These are phyloP conservation scores for Rhimphoctona megacephalus DNA, from an alignment of 2,888 invertebrate species.

Conservation along the genomic window DNA sequence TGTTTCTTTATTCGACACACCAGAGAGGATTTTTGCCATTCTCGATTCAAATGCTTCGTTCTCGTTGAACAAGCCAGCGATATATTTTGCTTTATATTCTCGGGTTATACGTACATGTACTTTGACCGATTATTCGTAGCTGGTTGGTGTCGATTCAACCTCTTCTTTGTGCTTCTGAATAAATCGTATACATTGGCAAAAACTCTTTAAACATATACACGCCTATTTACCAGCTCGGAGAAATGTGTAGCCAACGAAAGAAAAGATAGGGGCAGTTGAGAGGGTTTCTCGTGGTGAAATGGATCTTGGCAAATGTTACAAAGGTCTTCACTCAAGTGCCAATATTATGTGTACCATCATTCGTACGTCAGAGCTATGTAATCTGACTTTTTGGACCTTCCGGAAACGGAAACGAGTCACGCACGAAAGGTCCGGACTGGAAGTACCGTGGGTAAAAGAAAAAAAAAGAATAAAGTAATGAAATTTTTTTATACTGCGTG, in stretches of 20 bases:
- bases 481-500: neutral
- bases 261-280: neutral
- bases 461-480: neutral
- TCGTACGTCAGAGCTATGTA: neutral
- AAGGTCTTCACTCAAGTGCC: conserved; percentile 30
- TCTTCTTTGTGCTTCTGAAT: conserved; percentile 15
- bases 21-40: conserved; percentile 48
- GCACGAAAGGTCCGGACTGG: conserved; percentile 6
- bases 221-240: neutral
- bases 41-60: conserved; percentile 46
- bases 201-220: conserved; percentile 5
- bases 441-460: neutral
- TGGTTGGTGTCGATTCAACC: conserved; percentile 1
- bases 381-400: neutral
- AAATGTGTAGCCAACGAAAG: conserved; percentile 7
- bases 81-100: conserved; percentile 14
- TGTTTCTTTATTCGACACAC: conserved; percentile 61
- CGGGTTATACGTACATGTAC: neutral
- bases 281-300: conserved; percentile 22
- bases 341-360: conserved; percentile 13
- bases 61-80: conserved; percentile 22
- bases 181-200: conserved; percentile 23
- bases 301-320: conserved; percentile 39
- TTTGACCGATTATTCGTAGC: conserved; percentile 37
- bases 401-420: conserved; percentile 36